Conservation (phyloP, 2,888 invertebrate genomes). For the Pegoplata infirma region DNA sequence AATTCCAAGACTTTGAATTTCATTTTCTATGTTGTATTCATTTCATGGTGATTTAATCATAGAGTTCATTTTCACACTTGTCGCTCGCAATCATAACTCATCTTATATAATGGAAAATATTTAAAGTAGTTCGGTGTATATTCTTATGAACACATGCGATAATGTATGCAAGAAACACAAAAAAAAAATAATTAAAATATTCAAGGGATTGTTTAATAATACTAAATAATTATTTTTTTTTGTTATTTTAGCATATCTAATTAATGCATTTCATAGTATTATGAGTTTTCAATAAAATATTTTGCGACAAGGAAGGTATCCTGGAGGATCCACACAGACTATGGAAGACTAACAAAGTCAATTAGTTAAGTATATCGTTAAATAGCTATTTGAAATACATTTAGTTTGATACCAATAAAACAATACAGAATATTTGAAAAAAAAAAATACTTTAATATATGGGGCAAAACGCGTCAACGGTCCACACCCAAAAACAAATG, state of each 20-base stretch:
- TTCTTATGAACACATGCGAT: too few relatives aligned
- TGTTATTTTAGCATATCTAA: not conserved
- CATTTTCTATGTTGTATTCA: conserved; percentile 1
- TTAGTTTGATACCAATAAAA: not conserved
- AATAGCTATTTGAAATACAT: not conserved
- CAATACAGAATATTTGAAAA: too few relatives aligned
- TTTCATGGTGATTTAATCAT: conserved; percentile 36
- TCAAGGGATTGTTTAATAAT: not conserved
- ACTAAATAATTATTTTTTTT: not conserved
- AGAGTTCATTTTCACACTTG: conserved; percentile 44
- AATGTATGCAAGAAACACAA: not conserved
- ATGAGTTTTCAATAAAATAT: too few relatives aligned
- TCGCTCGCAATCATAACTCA: conserved; percentile 13
- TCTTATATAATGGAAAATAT: not conserved
- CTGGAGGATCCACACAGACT: too few relatives aligned
- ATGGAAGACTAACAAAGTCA: too few relatives aligned
- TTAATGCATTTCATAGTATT: conserved; percentile 5
- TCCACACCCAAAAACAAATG: too few relatives aligned
- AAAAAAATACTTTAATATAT: too few relatives aligned
- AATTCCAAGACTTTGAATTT: not conserved
- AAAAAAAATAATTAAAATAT: not conserved
- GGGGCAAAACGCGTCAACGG: too few relatives aligned
- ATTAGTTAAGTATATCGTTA: too few relatives aligned
- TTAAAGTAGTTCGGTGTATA: too few relatives aligned
- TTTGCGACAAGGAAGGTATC: too few relatives aligned